phyloP scores from a whole-genome alignment of 2,113 vertebrate species.

The Bujurquina vittata region DNA sequence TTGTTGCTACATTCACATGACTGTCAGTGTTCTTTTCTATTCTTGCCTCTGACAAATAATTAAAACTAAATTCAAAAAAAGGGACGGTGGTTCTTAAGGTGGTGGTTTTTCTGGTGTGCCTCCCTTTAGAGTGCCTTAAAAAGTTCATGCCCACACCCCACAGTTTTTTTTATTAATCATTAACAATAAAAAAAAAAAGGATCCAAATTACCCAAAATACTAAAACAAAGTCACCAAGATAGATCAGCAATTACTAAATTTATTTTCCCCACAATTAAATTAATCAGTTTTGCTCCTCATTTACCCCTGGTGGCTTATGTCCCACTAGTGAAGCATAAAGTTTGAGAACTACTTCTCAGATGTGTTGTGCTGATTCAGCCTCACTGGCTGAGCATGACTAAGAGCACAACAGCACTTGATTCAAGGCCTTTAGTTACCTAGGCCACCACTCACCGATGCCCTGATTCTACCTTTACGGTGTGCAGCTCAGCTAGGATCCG shows the following conservation, averaged over 20 bases:
- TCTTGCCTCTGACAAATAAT: too few relatives aligned
- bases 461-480: neutral
- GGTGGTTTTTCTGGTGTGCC: neutral
- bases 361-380: rapidly evolving
- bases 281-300: neutral
- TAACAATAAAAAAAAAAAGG: neutral
- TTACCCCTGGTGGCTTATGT: neutral
- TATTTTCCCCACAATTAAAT: neutral
- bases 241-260: neutral
- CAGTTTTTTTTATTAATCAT: neutral
- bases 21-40: too few relatives aligned
- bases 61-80: too few relatives aligned
- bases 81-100: neutral
- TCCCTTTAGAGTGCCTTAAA: neutral
- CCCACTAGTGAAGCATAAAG: neutral
- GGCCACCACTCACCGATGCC: neutral
- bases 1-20: neutral
- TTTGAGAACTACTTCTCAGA: neutral
- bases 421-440: neutral
- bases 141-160: neutral
- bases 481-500: neutral
- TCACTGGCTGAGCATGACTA: too few relatives aligned
- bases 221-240: neutral
- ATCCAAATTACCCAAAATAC: neutral
- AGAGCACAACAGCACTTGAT: too few relatives aligned